A percentile compares a stretch with the other conserved stretches of the same genome.
Evolutionary conservation across 2,888 invertebrate genomes (phyloP).

Genomic region (Synergus itoensis): DNA sequence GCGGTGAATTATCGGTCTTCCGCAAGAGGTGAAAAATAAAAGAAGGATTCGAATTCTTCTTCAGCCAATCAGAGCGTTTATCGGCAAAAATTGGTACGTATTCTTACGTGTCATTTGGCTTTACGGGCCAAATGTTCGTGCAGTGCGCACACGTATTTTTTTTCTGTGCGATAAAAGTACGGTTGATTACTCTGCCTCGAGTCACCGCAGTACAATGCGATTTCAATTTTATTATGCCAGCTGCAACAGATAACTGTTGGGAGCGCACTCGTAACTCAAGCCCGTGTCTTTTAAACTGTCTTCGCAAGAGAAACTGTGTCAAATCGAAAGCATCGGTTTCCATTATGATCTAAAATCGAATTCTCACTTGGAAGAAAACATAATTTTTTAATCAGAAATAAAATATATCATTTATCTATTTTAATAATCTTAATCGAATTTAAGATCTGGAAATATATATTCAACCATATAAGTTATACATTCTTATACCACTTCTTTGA

Average conservation of each 20-base stretch:
- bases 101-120: slow-evolving; percentile 52
- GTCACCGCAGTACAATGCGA: slow-evolving; percentile 66
- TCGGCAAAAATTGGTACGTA: slow-evolving; percentile 48
- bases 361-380: background rate
- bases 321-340: slow-evolving; percentile 57
- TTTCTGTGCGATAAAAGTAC: slow-evolving; percentile 70
- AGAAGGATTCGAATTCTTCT: slow-evolving; percentile 35
- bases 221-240: slow-evolving; percentile 73
- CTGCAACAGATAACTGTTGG: slow-evolving; percentile 66
- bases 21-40: slow-evolving; percentile 44
- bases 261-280: slow-evolving; percentile 65
- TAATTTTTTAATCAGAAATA: background rate
- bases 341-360: slow-evolving; percentile 19
- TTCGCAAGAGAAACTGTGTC: slow-evolving; percentile 69
- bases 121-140: slow-evolving; percentile 56
- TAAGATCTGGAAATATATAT: background rate
- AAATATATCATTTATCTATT: no score
- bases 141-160: slow-evolving; percentile 51
- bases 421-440: background rate
- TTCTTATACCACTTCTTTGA: background rate
- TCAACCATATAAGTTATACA: background rate
- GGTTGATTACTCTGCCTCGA: slow-evolving; percentile 62
- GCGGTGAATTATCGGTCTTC: slow-evolving; percentile 44
- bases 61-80: slow-evolving; percentile 42
- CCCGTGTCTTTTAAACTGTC: slow-evolving; percentile 68